phyloP scores from a whole-genome alignment of 2,113 vertebrate genomes.

The Sinocyclocheilus maitianheensis region DNA sequence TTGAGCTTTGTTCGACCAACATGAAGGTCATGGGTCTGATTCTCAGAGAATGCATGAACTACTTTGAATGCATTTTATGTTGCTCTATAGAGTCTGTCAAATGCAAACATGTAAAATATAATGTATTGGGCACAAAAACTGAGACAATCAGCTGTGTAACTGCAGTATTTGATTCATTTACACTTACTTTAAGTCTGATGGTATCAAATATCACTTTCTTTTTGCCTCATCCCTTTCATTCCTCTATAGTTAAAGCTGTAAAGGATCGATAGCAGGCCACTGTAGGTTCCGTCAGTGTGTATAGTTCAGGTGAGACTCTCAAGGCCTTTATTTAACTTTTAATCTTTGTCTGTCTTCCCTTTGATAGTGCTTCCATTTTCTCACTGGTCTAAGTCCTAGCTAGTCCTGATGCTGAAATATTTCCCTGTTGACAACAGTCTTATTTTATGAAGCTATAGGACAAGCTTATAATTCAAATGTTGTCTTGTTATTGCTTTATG shows the following conservation, averaged over 20 bases:
- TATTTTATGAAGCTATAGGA: background rate
- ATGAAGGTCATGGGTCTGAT: background rate
- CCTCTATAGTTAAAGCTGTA: slow-evolving; percentile 1
- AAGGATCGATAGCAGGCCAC: slow-evolving; percentile 25
- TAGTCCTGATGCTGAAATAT: background rate
- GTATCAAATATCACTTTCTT: background rate
- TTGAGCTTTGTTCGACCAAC: background rate
- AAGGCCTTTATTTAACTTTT: slow-evolving; percentile 38
- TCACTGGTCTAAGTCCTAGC: background rate
- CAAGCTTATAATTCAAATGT: slow-evolving; percentile 1
- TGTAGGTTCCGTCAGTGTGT: background rate
- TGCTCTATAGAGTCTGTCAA: background rate
- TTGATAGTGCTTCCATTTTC: slow-evolving; percentile 8
- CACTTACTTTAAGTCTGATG: background rate
- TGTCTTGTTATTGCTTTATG: background rate
- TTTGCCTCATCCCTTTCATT: slow-evolving; percentile 2
- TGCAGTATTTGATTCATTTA: too few relatives aligned
- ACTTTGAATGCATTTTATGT: background rate
- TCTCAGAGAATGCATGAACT: background rate
- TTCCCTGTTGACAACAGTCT: background rate
- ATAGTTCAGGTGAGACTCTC: slow-evolving; percentile 23
- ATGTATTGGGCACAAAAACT: too few relatives aligned
- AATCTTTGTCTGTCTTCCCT: background rate
- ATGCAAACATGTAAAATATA: background rate
- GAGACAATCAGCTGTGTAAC: background rate